These are phyloP conservation scores for Nasonia giraulti DNA, from an alignment of 1,140 invertebrate species.

Conservation along the genomic window DNA sequence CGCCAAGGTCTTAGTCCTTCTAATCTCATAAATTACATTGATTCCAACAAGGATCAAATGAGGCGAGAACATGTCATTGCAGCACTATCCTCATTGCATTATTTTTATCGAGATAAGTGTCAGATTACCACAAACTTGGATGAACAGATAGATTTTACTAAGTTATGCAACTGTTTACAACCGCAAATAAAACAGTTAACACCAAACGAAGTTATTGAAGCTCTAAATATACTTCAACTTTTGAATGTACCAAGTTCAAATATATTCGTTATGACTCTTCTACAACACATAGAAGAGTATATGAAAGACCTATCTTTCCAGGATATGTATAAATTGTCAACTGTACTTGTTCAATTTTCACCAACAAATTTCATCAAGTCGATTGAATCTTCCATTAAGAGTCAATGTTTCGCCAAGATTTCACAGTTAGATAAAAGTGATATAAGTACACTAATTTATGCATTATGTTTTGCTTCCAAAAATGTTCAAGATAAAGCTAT, in stretches of 20 bases:
- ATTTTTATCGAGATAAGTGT: slow-evolving; percentile 37
- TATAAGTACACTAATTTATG: slow-evolving; percentile 15
- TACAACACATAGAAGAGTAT: slow-evolving; percentile 78
- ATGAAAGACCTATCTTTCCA: slow-evolving; percentile 77
- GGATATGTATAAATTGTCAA: slow-evolving; percentile 79
- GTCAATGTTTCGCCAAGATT: slow-evolving; percentile 18
- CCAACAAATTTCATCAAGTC: slow-evolving; percentile 77
- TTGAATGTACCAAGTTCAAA: slow-evolving; percentile 76
- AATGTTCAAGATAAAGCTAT: slow-evolving; percentile 26
- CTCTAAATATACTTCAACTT: slow-evolving; percentile 76
- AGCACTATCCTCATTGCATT: slow-evolving; percentile 29
- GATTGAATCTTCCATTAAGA: slow-evolving; percentile 75
- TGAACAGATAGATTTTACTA: slow-evolving; percentile 39
- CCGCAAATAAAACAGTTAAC: slow-evolving; percentile 73
- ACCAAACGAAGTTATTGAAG: slow-evolving; percentile 74
- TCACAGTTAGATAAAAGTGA: slow-evolving; percentile 47
- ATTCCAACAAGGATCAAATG: slow-evolving; percentile 40
- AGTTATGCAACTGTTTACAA: slow-evolving; percentile 22
- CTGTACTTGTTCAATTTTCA: slow-evolving; percentile 72
- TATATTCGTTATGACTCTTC: slow-evolving; percentile 76
- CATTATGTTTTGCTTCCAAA: slow-evolving; percentile 34
- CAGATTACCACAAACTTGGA: neutral
- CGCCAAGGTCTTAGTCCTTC: slow-evolving; percentile 34
- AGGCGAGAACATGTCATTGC: slow-evolving; percentile 29
- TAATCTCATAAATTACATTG: slow-evolving; percentile 41